Base-by-base conservation (phyloP, 2,888 invertebrate species). In the Periphyllus acericola region DNA sequence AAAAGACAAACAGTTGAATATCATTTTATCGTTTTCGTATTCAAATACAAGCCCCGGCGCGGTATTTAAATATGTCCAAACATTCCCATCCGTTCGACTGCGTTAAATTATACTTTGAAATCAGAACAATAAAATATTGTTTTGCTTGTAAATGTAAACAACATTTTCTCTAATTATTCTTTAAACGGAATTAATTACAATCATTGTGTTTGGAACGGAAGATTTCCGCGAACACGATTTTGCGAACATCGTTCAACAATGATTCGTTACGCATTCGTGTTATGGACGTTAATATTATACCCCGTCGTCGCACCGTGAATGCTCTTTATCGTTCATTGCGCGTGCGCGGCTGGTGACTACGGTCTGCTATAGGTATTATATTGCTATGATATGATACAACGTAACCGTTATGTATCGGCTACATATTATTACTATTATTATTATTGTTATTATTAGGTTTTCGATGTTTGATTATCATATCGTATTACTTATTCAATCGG, bases 1-100 rank as follows among this genome's bases (percentile, higher is more conserved):
- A 4, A 66, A 80, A 80, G 19, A 80, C n/a, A 66, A 71, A 80
- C 36, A 66, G 40, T 36, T 66, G 40, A 40, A 66, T 40, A 66
- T 66, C 36, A 40, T 80, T 80, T 80, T 66, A 80, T n/a, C 29
- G 29, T 80, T 80, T 80, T 80, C 66, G 14, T 29, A 80, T 80
- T 40, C 29, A 80, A 66, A 80, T 66, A 66, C 29, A 5, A 17
- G 21, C 3, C 60, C 25, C 25, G 60, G 21, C 21, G 60, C 3
- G 5, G 60, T 25, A 9, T 60, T 60, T 60, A 60, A 60, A 60
- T 60, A 60, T 60, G 21, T 60, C 55, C 6, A 6, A 36, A 36
- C 3, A n/a, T n/a, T n/a, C n/a, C n/a, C n/a, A n/a, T n/a, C n/a
- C n/a, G n/a, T n/a, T n/a, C n/a, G n/a, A n/a, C n/a, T n/a, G n/a